Percentiles rank a stretch among this genome's conserved stretches.
Conservation (phyloP, 2,888 invertebrate species). For the Xestia sexstrigata region DNA sequence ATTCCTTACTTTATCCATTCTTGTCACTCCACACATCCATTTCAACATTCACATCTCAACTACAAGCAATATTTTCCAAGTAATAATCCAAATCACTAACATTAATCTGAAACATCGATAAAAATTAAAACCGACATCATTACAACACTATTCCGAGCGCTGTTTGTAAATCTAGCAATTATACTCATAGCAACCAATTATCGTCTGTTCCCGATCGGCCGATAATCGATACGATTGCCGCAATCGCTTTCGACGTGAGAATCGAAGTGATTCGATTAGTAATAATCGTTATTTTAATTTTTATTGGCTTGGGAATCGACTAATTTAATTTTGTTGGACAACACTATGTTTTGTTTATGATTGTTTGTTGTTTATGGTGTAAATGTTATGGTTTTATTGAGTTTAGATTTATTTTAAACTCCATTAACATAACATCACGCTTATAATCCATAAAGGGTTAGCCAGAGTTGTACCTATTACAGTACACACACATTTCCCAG, state of each 20-base stretch:
- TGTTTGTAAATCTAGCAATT: conserved; percentile 60
- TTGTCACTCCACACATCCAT: neutral
- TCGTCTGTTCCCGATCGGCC: conserved; percentile 48
- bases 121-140: conserved; percentile 1
- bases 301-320: conserved; percentile 48
- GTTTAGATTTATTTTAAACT: neutral
- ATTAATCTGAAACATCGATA: conserved; percentile 19
- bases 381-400: neutral
- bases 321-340: conserved; percentile 59
- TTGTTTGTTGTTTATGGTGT: conserved; percentile 38
- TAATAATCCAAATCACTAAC: neutral
- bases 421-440: neutral
- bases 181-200: conserved; percentile 46
- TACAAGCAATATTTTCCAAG: neutral
- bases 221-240: conserved; percentile 59
- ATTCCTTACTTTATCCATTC: neutral
- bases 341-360: conserved; percentile 42
- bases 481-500: neutral
- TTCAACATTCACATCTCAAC: neutral
- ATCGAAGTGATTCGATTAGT: conserved; percentile 51
- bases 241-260: conserved; percentile 52
- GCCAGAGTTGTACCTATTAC: neutral
- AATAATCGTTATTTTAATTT: conserved; percentile 54
- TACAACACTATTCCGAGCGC: conserved; percentile 26
- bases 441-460: fast-evolving